Evolutionary conservation across 2,797 vertebrate species (phyloP).

Genomic region (Antrozous pallidus): DNA sequence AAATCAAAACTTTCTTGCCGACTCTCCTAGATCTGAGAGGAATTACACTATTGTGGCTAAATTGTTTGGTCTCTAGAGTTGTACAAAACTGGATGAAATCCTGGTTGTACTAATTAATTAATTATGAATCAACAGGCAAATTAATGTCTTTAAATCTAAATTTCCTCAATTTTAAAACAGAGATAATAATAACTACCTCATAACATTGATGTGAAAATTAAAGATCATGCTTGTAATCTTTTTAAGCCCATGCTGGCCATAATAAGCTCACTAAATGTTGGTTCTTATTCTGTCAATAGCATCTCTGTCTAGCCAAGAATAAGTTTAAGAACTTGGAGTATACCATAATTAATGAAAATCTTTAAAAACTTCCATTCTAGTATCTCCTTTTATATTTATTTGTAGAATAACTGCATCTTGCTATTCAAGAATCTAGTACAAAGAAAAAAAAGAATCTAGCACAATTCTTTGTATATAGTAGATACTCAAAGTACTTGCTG

Average conservation of each 20-base stretch:
- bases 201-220: conserved; percentile 20
- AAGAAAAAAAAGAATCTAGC: conserved; percentile 16
- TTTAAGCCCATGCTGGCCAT: conserved; percentile 35
- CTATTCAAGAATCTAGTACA: conserved; percentile 5
- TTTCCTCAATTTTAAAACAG: conserved; percentile 44
- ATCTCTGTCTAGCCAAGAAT: conserved; percentile 32
- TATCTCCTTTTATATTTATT: conserved; percentile 35
- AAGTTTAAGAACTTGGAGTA: conserved; percentile 15
- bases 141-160: conserved; percentile 27
- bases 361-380: conserved; percentile 27
- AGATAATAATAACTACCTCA: conserved; percentile 18
- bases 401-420: conserved; percentile 46
- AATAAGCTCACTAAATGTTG: conserved; percentile 7
- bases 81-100: conserved; percentile 34
- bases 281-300: conserved; percentile 9
- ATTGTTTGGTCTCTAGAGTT: conserved; percentile 1
- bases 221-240: conserved; percentile 14
- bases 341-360: not conserved
- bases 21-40: conserved; percentile 33
- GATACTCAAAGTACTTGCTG: not conserved
- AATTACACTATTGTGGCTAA: not conserved
- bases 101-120: conserved; percentile 29
- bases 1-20: conserved; percentile 35
- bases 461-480: conserved; percentile 34
- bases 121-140: not conserved